Conservation (phyloP, 2,797 vertebrate species). For the Carapus acus region DNA sequence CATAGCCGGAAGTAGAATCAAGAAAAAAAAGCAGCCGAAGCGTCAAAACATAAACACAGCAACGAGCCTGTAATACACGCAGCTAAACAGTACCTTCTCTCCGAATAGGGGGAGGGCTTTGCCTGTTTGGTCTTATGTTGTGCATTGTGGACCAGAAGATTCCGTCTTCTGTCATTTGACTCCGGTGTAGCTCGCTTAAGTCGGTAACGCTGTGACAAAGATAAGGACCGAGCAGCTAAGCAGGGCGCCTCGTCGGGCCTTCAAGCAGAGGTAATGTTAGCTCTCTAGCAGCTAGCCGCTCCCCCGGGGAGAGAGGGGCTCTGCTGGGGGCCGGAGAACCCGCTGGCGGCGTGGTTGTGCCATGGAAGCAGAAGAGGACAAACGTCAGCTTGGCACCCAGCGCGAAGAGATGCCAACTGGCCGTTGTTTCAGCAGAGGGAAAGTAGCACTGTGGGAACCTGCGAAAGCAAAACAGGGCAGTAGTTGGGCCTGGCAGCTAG, state of each 20-base stretch:
- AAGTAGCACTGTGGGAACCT: not conserved
- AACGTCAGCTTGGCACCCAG: too few relatives aligned
- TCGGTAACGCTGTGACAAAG: constrained; percentile 61
- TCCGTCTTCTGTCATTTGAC: constrained; percentile 34
- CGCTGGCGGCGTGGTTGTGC: too few relatives aligned
- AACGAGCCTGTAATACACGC: constrained; percentile 45
- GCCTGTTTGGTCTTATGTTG: too few relatives aligned
- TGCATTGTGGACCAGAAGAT: too few relatives aligned
- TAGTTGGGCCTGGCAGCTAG: constrained; percentile 29
- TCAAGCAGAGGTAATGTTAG: constrained; percentile 61
- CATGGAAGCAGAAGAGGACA: too few relatives aligned
- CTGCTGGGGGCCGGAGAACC: not conserved
- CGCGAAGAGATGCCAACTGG: not conserved
- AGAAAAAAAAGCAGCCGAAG: constrained; percentile 43
- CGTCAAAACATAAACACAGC: constrained; percentile 76
- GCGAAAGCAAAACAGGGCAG: constrained; percentile 1
- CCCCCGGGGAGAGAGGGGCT: not conserved
- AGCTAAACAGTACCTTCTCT: constrained; percentile 36
- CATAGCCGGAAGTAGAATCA: constrained; percentile 48
- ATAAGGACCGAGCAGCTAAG: constrained; percentile 61
- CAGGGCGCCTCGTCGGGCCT: constrained; percentile 69
- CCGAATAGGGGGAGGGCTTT: too few relatives aligned
- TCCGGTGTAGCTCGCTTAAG: constrained; percentile 33
- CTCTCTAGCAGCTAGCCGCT: constrained; percentile 51
- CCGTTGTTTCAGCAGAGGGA: constrained; percentile 13